Base-by-base conservation (phyloP, 2,797 vertebrate species). In the Sylvilagus floridanus region DNA sequence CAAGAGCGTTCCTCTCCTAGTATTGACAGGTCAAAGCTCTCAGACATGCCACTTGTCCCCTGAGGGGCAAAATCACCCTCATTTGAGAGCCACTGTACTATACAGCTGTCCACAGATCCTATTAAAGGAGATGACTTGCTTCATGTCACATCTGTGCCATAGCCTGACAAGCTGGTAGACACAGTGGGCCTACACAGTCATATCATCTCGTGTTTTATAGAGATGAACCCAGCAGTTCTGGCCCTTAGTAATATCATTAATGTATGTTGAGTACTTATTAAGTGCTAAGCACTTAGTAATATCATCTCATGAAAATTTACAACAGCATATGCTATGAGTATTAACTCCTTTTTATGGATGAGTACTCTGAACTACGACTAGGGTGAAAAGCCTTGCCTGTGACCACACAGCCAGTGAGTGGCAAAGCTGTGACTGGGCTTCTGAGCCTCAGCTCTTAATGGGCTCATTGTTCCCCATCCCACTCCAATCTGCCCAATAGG, bases 231-330 rank as follows among this genome's bases (percentile, higher is more conserved):
- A 62, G 14, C 16, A 63, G 14, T 47, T 21, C 71, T n/a, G 19
- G 0, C n/a, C 37, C 42, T 76, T 83, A 88, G 54, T 71, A 63
- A 24, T 62, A 47, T 57, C 0, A 68, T 72, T 81, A 88, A 69
- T 57, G 35, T 54, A 22, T n/a, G 50, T 42, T 37, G n/a, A 76
- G 32, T 78, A 47, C 14, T 83, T 76, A 47, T 17, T 66, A 89
- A 76, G 63, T 85, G 47, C 68, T 94, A 35, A 81, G 4, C 52
- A 84, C 65, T 77, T 82, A 82, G 22, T 95, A 72, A 35, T 16
- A 72, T 75, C 37, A 28, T 90, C 37, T 76, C 30, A 75, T 71
- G 91, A 63, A 81, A 78, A 93, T 93, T 32, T 66, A 79, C 16
- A 95, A 26, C n/a, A 63, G 2, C 62, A 19, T 63, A 35, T 84